A percentile compares a stretch with the other conserved stretches of the same genome.
Evolutionary conservation across 2,797 vertebrate species (phyloP).

Genomic region (Pelodytes ibericus): DNA sequence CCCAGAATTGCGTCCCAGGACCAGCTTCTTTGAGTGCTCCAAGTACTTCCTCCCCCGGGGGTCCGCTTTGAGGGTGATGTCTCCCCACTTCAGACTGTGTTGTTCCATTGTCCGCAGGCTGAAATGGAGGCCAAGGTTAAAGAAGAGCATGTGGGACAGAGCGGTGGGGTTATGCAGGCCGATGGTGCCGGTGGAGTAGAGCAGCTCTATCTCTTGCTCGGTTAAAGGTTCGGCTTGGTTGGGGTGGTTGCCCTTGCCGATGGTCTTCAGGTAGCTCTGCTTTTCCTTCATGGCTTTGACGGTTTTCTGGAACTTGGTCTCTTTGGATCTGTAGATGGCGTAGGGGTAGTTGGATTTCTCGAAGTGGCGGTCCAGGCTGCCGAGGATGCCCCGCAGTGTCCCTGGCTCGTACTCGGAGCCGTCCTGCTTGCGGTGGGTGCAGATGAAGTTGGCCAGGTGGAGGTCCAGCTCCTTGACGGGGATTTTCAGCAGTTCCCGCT

Average conservation of each 20-base stretch:
- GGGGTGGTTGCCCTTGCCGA: constrained; percentile 14
- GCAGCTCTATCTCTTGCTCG: constrained; percentile 36
- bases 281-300: constrained; percentile 46
- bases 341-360: constrained; percentile 34
- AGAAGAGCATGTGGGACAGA: constrained; percentile 52
- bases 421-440: constrained; percentile 49
- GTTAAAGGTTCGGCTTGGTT: constrained; percentile 29
- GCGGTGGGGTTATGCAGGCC: constrained; percentile 51
- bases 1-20: neutral
- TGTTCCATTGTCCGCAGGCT: constrained; percentile 50
- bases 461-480: constrained; percentile 38
- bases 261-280: constrained; percentile 44
- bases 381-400: constrained; percentile 51
- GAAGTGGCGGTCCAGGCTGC: constrained; percentile 53
- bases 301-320: constrained; percentile 43
- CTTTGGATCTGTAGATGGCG: constrained; percentile 46
- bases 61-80: constrained; percentile 39
- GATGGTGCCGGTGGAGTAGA: constrained; percentile 49
- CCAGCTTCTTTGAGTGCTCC: constrained; percentile 45
- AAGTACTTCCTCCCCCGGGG: constrained; percentile 43
- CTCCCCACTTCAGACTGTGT: constrained; percentile 50
- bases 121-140: constrained; percentile 51
- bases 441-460: constrained; percentile 45
- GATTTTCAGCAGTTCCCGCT: constrained; percentile 33
- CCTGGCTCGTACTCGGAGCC: constrained; percentile 50